These are phyloP conservation scores for Drosophila stalkeri DNA, from an alignment of 2,888 invertebrate genomes.

Conservation along the genomic window DNA sequence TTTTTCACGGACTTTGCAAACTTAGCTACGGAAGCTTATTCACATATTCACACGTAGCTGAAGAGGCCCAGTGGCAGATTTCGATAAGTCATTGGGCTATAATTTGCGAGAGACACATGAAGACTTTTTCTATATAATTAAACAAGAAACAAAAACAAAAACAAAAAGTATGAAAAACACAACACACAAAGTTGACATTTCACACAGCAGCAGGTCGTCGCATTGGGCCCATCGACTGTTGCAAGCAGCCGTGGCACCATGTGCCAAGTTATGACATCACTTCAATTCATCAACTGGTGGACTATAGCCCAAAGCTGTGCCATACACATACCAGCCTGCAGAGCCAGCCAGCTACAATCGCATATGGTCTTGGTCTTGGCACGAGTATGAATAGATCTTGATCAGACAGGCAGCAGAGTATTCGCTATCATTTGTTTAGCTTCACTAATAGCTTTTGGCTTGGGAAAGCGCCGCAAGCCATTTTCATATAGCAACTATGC, in stretches of 20 bases:
- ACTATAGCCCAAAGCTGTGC: conserved; percentile 41
- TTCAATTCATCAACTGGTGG: conserved; percentile 68
- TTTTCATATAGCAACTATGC: conserved; percentile 6
- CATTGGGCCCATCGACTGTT: conserved; percentile 53
- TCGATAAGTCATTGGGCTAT: conserved; percentile 80
- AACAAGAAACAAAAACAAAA: conserved; percentile 34
- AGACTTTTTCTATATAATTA: conserved; percentile 78
- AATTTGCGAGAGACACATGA: conserved; percentile 65
- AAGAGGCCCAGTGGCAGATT: conserved; percentile 71
- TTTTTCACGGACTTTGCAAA: conserved; percentile 71
- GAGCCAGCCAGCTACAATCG: conserved; percentile 16
- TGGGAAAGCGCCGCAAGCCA: conserved; percentile 41
- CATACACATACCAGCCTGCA: conserved; percentile 3
- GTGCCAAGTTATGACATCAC: conserved; percentile 79
- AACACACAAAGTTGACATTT: conserved; percentile 72
- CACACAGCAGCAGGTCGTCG: conserved; percentile 75
- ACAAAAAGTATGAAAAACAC: conserved; percentile 21
- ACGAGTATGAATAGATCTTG: conserved; percentile 59
- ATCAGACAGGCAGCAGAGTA: conserved; percentile 45
- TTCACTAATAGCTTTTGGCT: conserved; percentile 45
- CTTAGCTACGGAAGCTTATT: conserved; percentile 55
- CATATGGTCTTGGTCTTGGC: conserved; percentile 21
- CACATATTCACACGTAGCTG: conserved; percentile 64
- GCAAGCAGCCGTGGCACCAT: conserved; percentile 76
- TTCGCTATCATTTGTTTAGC: conserved; percentile 45